Percentiles rank a stretch among this genome's conserved stretches.
These are phyloP conservation scores for Asteroscopus sphinx DNA, from an alignment of 2,888 invertebrate genomes.

Conservation along the genomic window DNA sequence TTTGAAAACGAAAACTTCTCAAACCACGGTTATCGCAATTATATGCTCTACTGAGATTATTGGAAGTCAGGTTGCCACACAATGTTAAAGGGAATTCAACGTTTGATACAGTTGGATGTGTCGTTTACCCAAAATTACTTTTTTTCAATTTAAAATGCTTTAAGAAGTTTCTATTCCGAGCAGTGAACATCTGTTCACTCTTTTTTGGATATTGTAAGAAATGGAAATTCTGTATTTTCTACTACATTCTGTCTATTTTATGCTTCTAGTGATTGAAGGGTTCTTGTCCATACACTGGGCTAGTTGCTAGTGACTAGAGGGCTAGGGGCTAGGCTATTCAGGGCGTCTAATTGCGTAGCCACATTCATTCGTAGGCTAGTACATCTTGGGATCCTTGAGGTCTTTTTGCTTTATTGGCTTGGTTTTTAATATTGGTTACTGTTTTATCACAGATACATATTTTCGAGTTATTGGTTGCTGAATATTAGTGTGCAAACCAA, in stretches of 20 bases:
- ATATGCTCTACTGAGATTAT: no score
- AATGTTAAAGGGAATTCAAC: no score
- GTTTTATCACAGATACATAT: not conserved
- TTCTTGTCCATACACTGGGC: conserved; percentile 3
- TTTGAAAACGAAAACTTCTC: no score
- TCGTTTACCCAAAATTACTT: no score
- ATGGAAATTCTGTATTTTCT: conserved; percentile 1
- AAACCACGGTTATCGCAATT: no score
- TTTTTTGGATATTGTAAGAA: not conserved
- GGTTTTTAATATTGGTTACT: conserved; percentile 11
- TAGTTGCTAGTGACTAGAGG: no score
- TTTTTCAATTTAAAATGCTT: no score
- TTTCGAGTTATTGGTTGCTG: no score
- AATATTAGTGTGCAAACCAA: no score
- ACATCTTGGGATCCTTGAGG: conserved; percentile 10
- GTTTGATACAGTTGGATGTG: no score
- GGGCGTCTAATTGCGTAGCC: conserved; percentile 36
- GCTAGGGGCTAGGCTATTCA: conserved; percentile 24
- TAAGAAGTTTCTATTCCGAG: no score
- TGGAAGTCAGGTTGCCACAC: no score
- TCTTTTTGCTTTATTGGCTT: conserved; percentile 22
- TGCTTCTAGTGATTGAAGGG: conserved; percentile 14
- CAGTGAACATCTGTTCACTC: not conserved
- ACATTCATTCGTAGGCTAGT: conserved; percentile 38
- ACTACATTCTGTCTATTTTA: not conserved